These are phyloP conservation scores for Morpho achilles DNA, from an alignment of 2,888 invertebrate species.

Conservation along the genomic window DNA sequence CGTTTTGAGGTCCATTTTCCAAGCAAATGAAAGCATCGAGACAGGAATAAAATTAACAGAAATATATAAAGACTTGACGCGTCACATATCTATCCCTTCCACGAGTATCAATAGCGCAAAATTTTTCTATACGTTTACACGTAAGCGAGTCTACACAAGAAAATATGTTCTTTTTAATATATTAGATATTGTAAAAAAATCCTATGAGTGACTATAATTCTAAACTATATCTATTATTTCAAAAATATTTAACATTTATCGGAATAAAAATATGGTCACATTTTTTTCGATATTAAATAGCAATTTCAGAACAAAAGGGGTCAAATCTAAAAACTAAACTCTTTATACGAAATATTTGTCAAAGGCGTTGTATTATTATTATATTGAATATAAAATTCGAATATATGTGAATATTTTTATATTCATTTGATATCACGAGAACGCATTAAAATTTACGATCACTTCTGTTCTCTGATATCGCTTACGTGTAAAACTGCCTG, in stretches of 20 bases:
- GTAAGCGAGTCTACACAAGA: slow-evolving; percentile 2
- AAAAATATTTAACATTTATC: slow-evolving; percentile 11
- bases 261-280: slow-evolving; percentile 6
- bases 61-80: slow-evolving; percentile 14
- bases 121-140: neutral
- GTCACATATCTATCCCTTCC: slow-evolving; percentile 13
- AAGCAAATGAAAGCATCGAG: slow-evolving; percentile 23
- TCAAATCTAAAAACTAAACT: too few relatives aligned
- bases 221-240: slow-evolving; percentile 5
- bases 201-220: neutral
- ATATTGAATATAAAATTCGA: too few relatives aligned
- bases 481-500: slow-evolving; percentile 16
- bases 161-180: neutral
- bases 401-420: too few relatives aligned
- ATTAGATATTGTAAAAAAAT: neutral
- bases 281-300: too few relatives aligned
- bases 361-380: too few relatives aligned
- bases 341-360: too few relatives aligned
- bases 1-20: slow-evolving; percentile 25
- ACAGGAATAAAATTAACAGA: slow-evolving; percentile 23
- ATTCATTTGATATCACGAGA: too few relatives aligned
- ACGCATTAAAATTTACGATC: neutral
- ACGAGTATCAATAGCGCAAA: slow-evolving; percentile 10
- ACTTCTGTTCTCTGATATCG: slow-evolving; percentile 12
- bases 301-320: too few relatives aligned